Evolutionary conservation across 2,797 vertebrate genomes (phyloP).

Genomic region (Avahi laniger): DNA sequence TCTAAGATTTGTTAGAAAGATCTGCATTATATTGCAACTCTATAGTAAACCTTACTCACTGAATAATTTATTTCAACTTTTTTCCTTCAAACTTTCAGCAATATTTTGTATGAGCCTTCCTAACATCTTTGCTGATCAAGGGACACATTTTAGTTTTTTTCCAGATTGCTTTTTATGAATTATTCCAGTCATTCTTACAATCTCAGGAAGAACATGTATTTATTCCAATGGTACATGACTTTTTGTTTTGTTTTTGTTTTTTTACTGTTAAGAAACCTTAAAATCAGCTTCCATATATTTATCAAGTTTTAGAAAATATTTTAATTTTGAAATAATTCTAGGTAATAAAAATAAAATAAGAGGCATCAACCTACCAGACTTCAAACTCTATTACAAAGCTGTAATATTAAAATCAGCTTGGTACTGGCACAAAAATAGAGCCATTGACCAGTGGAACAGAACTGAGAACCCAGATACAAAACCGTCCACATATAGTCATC

Average conservation of each 20-base stretch:
- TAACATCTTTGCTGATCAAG: background rate
- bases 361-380: too few relatives aligned
- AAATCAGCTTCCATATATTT: background rate
- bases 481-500: too few relatives aligned
- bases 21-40: background rate
- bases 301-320: background rate
- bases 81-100: background rate
- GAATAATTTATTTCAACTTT: background rate
- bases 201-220: background rate
- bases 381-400: too few relatives aligned
- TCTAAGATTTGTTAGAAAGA: background rate
- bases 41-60: background rate
- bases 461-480: too few relatives aligned
- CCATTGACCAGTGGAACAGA: too few relatives aligned
- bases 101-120: background rate
- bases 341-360: too few relatives aligned
- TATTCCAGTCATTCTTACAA: conserved; percentile 24
- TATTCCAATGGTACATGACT: background rate
- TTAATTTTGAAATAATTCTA: conserved; percentile 24
- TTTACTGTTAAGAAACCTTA: background rate
- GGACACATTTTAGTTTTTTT: background rate
- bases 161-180: background rate
- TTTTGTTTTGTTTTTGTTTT: background rate
- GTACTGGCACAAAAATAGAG: too few relatives aligned
- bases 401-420: too few relatives aligned